Conservation (phyloP, 2,888 invertebrate species). For the Aelia acuminata region DNA sequence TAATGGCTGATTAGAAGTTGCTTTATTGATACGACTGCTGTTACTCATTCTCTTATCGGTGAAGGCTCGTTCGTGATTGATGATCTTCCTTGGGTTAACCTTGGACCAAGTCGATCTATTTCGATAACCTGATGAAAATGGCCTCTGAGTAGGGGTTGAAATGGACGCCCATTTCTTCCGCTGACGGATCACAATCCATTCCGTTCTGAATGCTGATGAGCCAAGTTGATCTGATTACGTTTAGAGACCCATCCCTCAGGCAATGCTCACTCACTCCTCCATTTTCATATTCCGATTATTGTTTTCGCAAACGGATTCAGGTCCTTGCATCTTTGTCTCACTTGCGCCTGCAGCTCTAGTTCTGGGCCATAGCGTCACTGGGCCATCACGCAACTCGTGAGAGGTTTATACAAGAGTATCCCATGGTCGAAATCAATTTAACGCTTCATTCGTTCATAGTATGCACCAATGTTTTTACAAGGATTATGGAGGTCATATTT, state of each 20-base stretch:
- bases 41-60: neutral
- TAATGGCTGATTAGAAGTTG: too few relatives aligned
- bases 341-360: neutral
- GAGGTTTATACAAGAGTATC: neutral
- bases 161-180: neutral
- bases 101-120: neutral
- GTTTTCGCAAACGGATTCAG: neutral
- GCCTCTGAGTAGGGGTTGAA: neutral
- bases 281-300: neutral
- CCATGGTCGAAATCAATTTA: neutral
- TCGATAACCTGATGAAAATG: neutral
- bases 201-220: neutral
- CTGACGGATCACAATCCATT: neutral
- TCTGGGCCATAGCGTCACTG: neutral
- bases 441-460: neutral
- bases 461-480: too few relatives aligned
- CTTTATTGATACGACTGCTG: too few relatives aligned
- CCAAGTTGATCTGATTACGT: neutral
- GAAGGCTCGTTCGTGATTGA: neutral
- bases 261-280: neutral
- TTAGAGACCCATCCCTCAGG: neutral
- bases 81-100: neutral
- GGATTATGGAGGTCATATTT: too few relatives aligned
- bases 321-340: neutral
- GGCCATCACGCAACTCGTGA: neutral